These are phyloP conservation scores for Cryptotis parvus DNA, from an alignment of 2,113 vertebrate genomes.

Conservation along the genomic window DNA sequence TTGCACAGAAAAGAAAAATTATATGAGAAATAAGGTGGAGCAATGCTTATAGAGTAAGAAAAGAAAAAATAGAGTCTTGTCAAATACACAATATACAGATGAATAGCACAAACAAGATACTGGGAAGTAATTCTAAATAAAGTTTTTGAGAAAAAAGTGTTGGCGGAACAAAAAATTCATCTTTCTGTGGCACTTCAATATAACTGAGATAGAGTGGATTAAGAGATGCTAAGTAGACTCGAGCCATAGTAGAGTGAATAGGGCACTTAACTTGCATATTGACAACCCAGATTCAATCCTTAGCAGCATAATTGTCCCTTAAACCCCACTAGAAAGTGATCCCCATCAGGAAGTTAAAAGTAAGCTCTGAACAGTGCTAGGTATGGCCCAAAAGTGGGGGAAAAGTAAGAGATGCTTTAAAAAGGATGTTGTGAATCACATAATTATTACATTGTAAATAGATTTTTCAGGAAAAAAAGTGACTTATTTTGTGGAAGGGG, in stretches of 20 bases:
- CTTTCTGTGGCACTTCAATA: neutral
- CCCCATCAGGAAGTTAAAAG: too few relatives aligned
- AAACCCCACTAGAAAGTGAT: too few relatives aligned
- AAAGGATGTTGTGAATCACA: neutral
- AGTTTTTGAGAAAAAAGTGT: neutral
- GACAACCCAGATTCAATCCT: too few relatives aligned
- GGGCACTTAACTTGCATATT: too few relatives aligned
- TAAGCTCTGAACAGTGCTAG: too few relatives aligned
- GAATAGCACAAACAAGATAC: neutral
- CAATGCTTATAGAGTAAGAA: too few relatives aligned
- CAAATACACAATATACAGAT: neutral
- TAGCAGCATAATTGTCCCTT: too few relatives aligned
- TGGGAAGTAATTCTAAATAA: constrained; percentile 13
- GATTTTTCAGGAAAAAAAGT: neutral
- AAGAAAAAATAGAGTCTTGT: neutral
- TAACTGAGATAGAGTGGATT: neutral
- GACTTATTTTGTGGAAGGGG: too few relatives aligned
- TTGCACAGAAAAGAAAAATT: neutral
- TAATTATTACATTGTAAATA: constrained; percentile 19
- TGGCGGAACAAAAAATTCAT: neutral
- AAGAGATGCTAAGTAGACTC: neutral
- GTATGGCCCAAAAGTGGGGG: too few relatives aligned
- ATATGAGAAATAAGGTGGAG: neutral
- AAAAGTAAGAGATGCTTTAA: neutral
- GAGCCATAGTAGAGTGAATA: too few relatives aligned